A percentile compares a stretch with the other conserved stretches of the same genome.
Conservation (phyloP, 2,797 vertebrate genomes). For the Carduelis carduelis region DNA sequence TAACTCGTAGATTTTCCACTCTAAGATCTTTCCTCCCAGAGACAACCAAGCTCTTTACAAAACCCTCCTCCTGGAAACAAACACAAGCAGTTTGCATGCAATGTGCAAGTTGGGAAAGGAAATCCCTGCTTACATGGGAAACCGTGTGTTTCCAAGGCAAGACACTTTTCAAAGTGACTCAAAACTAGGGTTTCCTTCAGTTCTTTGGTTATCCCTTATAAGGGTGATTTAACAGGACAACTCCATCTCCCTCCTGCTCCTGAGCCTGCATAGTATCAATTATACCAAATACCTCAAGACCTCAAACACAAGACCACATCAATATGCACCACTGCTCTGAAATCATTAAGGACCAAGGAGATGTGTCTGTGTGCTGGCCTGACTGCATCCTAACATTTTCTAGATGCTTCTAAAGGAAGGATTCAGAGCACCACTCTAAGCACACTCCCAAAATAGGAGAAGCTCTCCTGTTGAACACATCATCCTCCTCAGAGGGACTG, state of each 20-base stretch:
- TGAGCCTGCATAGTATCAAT: neutral
- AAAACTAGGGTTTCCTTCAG: neutral
- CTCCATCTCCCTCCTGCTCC: neutral
- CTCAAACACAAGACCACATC: neutral
- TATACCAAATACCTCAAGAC: neutral
- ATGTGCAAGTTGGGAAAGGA: neutral
- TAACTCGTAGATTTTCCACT: neutral
- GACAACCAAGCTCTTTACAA: neutral
- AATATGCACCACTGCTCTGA: neutral
- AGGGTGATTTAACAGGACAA: neutral
- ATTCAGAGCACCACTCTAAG: neutral
- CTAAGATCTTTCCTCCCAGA: neutral
- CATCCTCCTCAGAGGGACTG: neutral
- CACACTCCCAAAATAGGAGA: neutral
- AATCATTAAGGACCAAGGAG: neutral
- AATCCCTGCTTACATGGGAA: neutral
- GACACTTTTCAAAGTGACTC: neutral
- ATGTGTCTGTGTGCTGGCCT: neutral
- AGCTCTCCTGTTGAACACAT: conserved; percentile 23
- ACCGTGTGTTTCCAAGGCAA: neutral
- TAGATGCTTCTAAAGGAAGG: neutral
- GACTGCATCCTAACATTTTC: neutral
- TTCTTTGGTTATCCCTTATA: neutral
- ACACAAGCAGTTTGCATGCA: neutral
- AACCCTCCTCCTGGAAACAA: neutral